phyloP scores from a whole-genome alignment of 2,888 invertebrate species.

The Odontomyia ornata region DNA sequence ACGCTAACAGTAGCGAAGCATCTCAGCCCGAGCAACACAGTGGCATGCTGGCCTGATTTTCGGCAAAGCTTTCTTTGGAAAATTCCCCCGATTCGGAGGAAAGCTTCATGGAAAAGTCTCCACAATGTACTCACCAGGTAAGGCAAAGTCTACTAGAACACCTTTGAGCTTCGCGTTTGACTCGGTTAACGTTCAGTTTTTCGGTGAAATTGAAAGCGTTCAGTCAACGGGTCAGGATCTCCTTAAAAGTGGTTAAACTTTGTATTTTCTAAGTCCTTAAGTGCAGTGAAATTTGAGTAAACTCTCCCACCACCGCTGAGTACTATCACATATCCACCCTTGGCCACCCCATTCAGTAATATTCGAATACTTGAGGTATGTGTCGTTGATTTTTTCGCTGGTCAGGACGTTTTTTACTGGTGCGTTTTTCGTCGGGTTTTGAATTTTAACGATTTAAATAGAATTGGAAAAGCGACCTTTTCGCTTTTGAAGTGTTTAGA shows the following conservation, averaged over 20 bases:
- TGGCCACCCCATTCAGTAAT: no score
- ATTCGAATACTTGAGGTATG: not conserved
- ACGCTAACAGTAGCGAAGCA: not conserved
- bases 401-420: not conserved
- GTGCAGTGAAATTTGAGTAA: not conserved
- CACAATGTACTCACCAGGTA: slow-evolving; percentile 17
- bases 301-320: not conserved
- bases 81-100: not conserved
- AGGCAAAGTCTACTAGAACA: slow-evolving; percentile 8
- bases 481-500: no score
- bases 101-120: slow-evolving; percentile 29
- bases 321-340: not conserved
- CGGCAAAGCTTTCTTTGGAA: slow-evolving; percentile 5
- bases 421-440: not conserved
- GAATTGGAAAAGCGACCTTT: no score
- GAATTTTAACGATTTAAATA: no score
- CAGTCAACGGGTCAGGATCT: not conserved
- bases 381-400: not conserved
- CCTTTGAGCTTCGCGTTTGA: slow-evolving; percentile 9
- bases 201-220: slow-evolving; percentile 33
- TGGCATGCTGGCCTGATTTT: not conserved
- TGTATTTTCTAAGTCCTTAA: not conserved
- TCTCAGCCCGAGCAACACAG: not conserved
- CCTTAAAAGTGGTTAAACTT: not conserved
- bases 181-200: slow-evolving; percentile 16